Evolutionary conservation across 2,888 invertebrate genomes (phyloP).

Genomic region (Dasysyrphus tricinctus): DNA sequence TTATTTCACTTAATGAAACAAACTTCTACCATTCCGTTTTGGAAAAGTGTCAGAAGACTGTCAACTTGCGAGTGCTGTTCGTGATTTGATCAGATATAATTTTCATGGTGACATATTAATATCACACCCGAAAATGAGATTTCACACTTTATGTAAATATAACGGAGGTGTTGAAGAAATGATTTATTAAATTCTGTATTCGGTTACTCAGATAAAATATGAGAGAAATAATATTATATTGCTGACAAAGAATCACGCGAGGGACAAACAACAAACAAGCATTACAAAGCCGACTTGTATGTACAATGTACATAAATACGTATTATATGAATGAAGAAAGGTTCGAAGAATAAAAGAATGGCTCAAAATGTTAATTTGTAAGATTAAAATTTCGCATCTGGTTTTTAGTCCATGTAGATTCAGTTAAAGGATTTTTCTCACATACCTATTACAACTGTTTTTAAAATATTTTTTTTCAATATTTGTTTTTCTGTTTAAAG

Average conservation of each 20-base stretch:
- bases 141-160: not conserved
- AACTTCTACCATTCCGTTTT: not conserved
- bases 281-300: too few relatives aligned
- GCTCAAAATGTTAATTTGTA: too few relatives aligned
- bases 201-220: not conserved
- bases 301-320: too few relatives aligned
- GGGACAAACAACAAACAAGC: too few relatives aligned
- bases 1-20: not conserved
- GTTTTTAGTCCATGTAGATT: too few relatives aligned
- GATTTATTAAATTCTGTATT: not conserved
- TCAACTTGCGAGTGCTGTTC: not conserved
- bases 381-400: too few relatives aligned
- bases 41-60: not conserved
- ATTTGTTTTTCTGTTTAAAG: too few relatives aligned
- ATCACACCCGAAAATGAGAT: not conserved
- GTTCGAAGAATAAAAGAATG: too few relatives aligned
- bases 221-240: not conserved
- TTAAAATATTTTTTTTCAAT: too few relatives aligned
- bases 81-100: constrained; percentile 13
- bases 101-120: not conserved
- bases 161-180: not conserved
- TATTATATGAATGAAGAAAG: too few relatives aligned
- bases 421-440: too few relatives aligned
- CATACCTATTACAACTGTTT: too few relatives aligned
- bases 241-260: not conserved